Conservation (phyloP, 2,797 vertebrate species). For the Rhodeus uyekii region DNA sequence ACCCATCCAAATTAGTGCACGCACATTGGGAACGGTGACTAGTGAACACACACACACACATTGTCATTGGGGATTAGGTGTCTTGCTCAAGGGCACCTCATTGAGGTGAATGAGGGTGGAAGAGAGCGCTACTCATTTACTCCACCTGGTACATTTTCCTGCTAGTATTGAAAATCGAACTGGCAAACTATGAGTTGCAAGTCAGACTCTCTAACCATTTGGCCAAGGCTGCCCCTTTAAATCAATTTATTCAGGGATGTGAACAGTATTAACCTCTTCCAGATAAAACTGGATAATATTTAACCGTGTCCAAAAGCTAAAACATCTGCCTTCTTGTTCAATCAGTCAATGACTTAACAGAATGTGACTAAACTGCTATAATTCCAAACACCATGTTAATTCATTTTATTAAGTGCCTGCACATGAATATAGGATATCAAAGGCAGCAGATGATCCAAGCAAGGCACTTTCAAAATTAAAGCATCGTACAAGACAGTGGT, state of each 20-base stretch:
- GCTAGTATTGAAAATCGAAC: not conserved
- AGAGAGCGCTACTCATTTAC: not conserved
- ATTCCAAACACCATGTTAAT: not conserved
- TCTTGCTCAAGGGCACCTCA: not conserved
- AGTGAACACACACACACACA: not conserved
- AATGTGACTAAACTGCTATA: not conserved
- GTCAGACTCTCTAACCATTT: not conserved
- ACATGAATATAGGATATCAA: not conserved
- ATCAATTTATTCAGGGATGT: not conserved
- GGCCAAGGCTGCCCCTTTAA: not conserved
- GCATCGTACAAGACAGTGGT: not conserved
- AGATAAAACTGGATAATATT: not conserved
- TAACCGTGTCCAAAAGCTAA: not conserved
- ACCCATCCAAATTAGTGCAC: not conserved
- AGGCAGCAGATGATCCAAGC: not conserved
- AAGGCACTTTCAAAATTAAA: not conserved
- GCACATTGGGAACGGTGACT: not conserved
- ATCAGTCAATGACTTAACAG: not conserved
- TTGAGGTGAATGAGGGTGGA: not conserved
- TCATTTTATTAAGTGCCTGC: not conserved
- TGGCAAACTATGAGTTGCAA: not conserved
- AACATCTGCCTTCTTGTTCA: not conserved
- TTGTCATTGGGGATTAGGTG: too few relatives aligned
- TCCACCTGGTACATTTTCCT: not conserved
- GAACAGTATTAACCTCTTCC: slow-evolving; percentile 1